These are phyloP conservation scores for Bombus cullumanus DNA, from an alignment of 1,140 invertebrate species.

Conservation along the genomic window DNA sequence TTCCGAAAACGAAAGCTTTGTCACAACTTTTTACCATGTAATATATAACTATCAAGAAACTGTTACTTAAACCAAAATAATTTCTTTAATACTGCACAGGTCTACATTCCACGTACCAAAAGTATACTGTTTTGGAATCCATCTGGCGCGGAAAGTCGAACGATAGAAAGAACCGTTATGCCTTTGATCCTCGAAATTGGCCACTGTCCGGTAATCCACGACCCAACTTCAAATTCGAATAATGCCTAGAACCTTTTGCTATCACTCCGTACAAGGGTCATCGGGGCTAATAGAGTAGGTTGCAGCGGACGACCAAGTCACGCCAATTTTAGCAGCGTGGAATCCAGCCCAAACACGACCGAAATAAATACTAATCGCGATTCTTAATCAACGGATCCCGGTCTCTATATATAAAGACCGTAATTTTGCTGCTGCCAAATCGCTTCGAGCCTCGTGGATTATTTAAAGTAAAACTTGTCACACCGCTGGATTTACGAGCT, in stretches of 20 bases:
- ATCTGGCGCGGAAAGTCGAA: not conserved
- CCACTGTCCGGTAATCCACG: slow-evolving; percentile 16
- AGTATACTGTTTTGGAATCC: not conserved
- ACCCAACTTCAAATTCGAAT: slow-evolving; percentile 44
- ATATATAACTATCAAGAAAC: not conserved
- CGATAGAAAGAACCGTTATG: no score
- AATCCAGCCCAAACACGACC: slow-evolving; percentile 78
- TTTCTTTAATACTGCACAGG: not conserved
- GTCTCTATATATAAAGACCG: slow-evolving; percentile 62
- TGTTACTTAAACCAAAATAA: not conserved
- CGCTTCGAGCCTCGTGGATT: slow-evolving; percentile 24
- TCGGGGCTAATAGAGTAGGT: slow-evolving; percentile 81
- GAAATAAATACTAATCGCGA: slow-evolving; percentile 81
- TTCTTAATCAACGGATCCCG: slow-evolving; percentile 77
- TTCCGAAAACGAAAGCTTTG: not conserved
- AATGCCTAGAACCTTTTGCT: slow-evolving; percentile 72
- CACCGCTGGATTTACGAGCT: not conserved
- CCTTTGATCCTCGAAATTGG: slow-evolving; percentile 39
- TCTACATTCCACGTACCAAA: not conserved
- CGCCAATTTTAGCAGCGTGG: slow-evolving; percentile 77
- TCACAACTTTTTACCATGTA: not conserved
- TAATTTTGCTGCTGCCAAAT: slow-evolving; percentile 49
- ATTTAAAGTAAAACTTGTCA: slow-evolving; percentile 28
- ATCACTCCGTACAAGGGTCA: slow-evolving; percentile 60
- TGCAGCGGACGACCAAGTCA: slow-evolving; percentile 71